Base-by-base conservation (phyloP, 1,140 invertebrate species). In the Aplysia californica region DNA sequence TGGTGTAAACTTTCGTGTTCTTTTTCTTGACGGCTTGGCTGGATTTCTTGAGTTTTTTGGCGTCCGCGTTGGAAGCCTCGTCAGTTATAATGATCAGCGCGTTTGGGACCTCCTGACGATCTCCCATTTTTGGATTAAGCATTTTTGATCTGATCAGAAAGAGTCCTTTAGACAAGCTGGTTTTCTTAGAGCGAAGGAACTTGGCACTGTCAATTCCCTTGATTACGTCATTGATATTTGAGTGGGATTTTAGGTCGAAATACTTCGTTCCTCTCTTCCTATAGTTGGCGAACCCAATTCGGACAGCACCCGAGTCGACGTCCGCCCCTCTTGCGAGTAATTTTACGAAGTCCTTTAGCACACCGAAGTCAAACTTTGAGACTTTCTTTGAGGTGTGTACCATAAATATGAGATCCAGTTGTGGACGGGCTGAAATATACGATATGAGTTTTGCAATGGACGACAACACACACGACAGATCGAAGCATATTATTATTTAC, bases 81-180 rank as follows among this genome's bases (percentile, higher is more conserved):
- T 87, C 85, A 18, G 85, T 84, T 26, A 87, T 64, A 0, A 87
- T 18, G 44, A 87, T 78, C 21, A 82, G 70, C n/a, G 80, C 80
- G n/a, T 83, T 80, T 2, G 84, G 79, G n/a, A 75, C 78, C 4
- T 80, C 74, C 50, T 84, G 79, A 33, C 84, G 85, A 21, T 82
- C 82, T 3, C 78, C 71, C 26, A 61, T 69, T 3, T 41, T 58
- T n/a, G 56, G 41, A 29, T 3, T 66, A 66, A 36, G 82, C 67
- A 29, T 81, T 75, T 15, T 81, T 59, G 31, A 76, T 79, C 20
- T 87, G 72, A 20, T 84, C 84, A 31, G 76, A 76, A 41, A n/a
- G 10, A 68, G 20, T 2, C 83, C 83, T 0, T 80, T 82, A 68
- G 84, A 84, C 15, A 82, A 82, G 31, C 78, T 75, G 33, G 59